phyloP scores from a whole-genome alignment of 2,113 vertebrate species.

The Chaetodon trifascialis region DNA sequence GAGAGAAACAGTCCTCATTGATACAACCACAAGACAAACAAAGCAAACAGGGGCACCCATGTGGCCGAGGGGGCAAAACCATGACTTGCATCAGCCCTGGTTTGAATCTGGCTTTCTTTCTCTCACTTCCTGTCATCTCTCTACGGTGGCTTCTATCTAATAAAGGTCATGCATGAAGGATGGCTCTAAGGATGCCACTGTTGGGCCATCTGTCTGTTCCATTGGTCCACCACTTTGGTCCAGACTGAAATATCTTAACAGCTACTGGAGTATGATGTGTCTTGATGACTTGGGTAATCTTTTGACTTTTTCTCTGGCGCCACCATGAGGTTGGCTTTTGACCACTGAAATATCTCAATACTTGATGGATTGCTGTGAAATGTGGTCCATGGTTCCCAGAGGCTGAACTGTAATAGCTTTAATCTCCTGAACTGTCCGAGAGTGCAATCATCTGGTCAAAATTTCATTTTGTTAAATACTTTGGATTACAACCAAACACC shows the following conservation, averaged over 20 bases:
- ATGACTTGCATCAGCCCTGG: neutral
- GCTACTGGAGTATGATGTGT: neutral
- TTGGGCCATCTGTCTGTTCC: neutral
- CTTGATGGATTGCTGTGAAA: neutral
- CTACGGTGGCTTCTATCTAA: neutral
- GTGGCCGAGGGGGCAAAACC: neutral
- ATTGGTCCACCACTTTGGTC: neutral
- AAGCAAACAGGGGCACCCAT: neutral
- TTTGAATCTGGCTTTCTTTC: neutral
- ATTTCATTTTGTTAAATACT: neutral
- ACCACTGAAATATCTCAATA: neutral
- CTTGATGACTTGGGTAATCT: no score
- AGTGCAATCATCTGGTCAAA: neutral
- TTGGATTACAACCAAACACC: neutral
- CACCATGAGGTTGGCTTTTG: neutral
- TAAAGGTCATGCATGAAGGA: no score
- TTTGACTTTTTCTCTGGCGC: neutral
- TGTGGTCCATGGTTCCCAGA: neutral
- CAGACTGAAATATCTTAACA: neutral
- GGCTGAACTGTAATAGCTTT: neutral
- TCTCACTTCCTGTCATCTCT: neutral
- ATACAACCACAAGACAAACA: neutral
- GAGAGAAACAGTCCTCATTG: slow-evolving; percentile 12
- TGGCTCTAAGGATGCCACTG: neutral
- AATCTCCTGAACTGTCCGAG: neutral